Conservation (phyloP, 1,140 invertebrate species). For the Argopecten irradians region DNA sequence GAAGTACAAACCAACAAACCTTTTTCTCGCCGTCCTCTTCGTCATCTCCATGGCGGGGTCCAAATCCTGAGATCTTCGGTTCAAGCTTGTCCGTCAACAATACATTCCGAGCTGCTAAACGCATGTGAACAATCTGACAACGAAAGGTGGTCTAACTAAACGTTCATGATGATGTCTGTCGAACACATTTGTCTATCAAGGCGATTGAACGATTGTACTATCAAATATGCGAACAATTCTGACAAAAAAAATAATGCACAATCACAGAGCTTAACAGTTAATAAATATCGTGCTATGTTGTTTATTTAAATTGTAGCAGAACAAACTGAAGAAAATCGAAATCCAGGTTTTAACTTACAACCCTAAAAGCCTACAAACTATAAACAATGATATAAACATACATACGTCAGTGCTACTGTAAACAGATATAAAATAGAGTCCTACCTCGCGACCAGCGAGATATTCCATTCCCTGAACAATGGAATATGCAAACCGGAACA, state of each 20-base stretch:
- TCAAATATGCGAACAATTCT: too few species aligned
- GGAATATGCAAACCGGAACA: slow-evolving; percentile 95
- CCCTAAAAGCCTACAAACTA: too few species aligned
- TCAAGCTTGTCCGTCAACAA: slow-evolving; percentile 90
- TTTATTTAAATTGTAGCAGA: too few species aligned
- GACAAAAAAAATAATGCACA: background rate
- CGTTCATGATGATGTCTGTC: slow-evolving; percentile 27
- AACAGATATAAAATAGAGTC: too few species aligned
- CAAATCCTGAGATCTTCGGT: slow-evolving; percentile 96
- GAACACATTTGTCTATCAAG: too few species aligned
- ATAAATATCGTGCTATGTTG: too few species aligned
- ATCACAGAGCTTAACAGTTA: background rate
- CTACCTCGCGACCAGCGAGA: slow-evolving; percentile 89
- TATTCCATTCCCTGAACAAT: slow-evolving; percentile 97
- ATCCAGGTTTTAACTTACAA: too few species aligned
- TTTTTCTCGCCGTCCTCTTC: background rate
- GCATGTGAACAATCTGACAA: slow-evolving; percentile 90
- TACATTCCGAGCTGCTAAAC: slow-evolving; percentile 96
- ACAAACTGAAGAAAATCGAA: too few species aligned
- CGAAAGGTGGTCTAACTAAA: background rate
- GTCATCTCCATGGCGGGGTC: slow-evolving; percentile 40
- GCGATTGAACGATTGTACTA: too few species aligned
- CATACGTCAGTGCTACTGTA: too few species aligned
- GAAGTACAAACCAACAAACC: too few species aligned
- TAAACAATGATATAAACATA: too few species aligned